These are phyloP conservation scores for Tringa solitaria DNA, from an alignment of 2,113 vertebrate genomes.

Conservation along the genomic window DNA sequence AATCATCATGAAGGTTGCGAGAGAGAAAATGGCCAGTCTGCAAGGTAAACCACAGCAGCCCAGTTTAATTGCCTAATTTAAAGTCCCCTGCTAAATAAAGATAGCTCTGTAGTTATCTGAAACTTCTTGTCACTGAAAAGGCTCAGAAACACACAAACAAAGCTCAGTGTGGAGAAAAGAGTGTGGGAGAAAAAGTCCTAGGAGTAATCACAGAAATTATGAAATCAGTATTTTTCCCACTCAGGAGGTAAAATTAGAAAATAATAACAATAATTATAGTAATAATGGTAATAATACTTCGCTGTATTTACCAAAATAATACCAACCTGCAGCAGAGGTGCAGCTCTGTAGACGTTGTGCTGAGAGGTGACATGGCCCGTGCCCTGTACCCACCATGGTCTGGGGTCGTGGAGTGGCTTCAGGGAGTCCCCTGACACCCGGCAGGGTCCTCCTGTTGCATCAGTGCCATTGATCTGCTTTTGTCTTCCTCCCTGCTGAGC, in stretches of 20 bases:
- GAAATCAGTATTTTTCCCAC: background rate
- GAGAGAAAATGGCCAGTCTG: background rate
- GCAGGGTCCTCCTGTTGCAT: background rate
- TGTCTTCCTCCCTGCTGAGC: background rate
- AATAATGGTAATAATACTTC: background rate
- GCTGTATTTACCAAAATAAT: background rate
- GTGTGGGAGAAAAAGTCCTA: background rate
- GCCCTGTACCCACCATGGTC: background rate
- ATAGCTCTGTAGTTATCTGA: background rate
- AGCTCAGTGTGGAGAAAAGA: background rate
- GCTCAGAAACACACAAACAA: background rate
- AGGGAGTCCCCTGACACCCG: background rate
- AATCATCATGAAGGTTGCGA: background rate
- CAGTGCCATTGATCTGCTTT: background rate
- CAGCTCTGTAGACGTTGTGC: background rate
- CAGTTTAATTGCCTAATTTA: background rate
- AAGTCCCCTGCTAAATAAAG: background rate
- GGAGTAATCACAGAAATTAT: background rate
- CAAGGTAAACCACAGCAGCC: background rate
- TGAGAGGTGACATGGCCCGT: background rate
- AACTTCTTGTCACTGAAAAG: background rate
- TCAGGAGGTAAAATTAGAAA: background rate
- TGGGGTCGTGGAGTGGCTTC: background rate
- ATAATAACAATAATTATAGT: background rate
- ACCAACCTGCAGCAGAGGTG: background rate